Percentiles rank a stretch among this genome's conserved stretches.
These are phyloP conservation scores for Oxyruncus cristatus DNA, from an alignment of 2,113 vertebrate genomes.

Conservation along the genomic window DNA sequence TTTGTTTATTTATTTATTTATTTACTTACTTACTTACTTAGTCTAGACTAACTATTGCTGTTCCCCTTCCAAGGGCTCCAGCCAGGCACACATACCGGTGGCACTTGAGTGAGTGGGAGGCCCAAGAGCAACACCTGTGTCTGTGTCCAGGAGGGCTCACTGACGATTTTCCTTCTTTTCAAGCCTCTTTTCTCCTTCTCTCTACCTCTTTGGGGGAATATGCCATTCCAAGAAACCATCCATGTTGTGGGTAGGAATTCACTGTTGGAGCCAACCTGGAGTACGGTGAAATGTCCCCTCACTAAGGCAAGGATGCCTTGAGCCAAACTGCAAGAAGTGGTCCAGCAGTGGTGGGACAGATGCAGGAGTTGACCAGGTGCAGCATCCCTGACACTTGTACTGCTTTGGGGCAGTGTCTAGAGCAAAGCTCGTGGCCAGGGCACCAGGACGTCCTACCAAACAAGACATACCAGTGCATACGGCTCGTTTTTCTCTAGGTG, in stretches of 20 bases:
- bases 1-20: background rate
- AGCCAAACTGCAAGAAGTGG: background rate
- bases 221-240: background rate
- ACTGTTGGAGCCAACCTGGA: background rate
- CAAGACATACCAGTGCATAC: background rate
- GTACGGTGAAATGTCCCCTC: background rate
- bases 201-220: rapidly evolving
- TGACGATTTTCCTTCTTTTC: background rate
- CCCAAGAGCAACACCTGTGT: background rate
- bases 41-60: background rate
- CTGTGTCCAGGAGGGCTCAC: background rate
- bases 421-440: background rate
- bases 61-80: background rate
- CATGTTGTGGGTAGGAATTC: background rate
- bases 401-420: background rate
- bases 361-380: background rate
- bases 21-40: background rate
- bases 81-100: background rate
- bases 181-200: background rate
- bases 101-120: rapidly evolving
- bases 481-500: background rate
- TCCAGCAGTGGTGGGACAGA: background rate
- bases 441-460: background rate
- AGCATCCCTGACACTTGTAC: rapidly evolving
- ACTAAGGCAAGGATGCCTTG: background rate